phyloP scores from a whole-genome alignment of 2,797 vertebrate species.

The Morelia viridis region DNA sequence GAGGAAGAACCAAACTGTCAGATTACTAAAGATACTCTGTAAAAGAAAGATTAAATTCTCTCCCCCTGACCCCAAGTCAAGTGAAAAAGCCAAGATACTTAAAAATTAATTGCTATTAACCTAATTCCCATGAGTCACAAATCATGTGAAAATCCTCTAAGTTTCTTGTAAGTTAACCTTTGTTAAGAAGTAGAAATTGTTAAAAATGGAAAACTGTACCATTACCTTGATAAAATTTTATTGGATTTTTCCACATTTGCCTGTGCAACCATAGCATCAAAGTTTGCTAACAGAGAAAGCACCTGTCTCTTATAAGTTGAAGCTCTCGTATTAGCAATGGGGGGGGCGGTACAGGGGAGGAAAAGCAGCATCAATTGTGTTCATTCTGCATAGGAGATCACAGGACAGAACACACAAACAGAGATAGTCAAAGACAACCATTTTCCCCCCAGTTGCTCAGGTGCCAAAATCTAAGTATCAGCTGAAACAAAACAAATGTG shows the following conservation, averaged over 20 bases:
- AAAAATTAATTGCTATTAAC: background rate
- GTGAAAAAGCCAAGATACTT: background rate
- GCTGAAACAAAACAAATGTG: background rate
- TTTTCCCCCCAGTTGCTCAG: background rate
- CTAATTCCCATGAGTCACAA: background rate
- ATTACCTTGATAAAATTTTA: conserved; percentile 1
- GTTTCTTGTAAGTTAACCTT: background rate
- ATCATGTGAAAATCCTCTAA: background rate
- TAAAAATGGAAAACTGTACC: background rate
- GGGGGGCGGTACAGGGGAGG: background rate
- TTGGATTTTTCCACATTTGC: background rate
- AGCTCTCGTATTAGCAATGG: background rate
- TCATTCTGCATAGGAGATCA: background rate
- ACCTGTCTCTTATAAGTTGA: background rate
- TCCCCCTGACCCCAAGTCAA: background rate
- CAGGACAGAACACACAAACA: background rate
- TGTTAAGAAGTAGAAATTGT: background rate
- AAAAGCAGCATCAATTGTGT: background rate
- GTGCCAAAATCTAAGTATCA: background rate
- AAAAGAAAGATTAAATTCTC: background rate
- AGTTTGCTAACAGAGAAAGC: background rate
- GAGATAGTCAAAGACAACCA: background rate
- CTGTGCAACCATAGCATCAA: background rate
- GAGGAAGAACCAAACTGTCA: background rate
- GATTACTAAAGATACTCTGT: background rate